Evolutionary conservation across 2,113 vertebrate species (phyloP), one percentile per base, ranked within the genome.

Genomic region (Eira barbara): DNA sequence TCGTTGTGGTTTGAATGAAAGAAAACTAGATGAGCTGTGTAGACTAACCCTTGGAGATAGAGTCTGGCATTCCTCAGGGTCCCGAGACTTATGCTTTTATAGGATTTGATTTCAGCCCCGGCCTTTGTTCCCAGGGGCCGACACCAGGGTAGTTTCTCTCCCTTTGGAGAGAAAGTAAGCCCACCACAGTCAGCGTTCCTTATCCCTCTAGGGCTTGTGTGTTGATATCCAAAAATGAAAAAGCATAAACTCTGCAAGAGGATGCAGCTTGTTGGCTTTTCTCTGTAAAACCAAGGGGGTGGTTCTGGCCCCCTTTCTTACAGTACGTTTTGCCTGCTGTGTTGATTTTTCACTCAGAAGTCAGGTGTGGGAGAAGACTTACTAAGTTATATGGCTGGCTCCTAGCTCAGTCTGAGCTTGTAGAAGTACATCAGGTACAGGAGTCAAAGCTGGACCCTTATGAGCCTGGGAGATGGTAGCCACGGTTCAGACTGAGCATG

Each of bases 291-390:
- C 69, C 42, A 57, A 57, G 83, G 74, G 74, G 65, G 92, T 98
- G 69, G 89, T 61, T 97, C 95, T 94, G 94, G 87, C 90, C 52
- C 27, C 59, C 29, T 89, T 94, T 96, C 52, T 96, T 90, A 12
- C 61, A 69, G 63, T 86, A 29, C 78, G 63, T 98, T 95, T 97
- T 95, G 87, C 45, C 18, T 49, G 83, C 79, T 91, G 95, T 96
- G 88, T 97, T 92, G 95, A 95, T 92, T 93, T 97, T 87, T 86
- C 57, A 55, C 79, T 92, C 87, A 57, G 85, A 81, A 96, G 82
- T 90, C 91, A 94, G 96, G 76, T 95, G 74, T 92, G 23, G 73
- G 67, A 69, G 85, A 83, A 95, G 89, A 91, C 65, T 95, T 67
- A 0, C 20, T 65, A 55, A 59, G 84, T 91, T 52, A 52, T 47